phyloP scores from a whole-genome alignment of 2,888 invertebrate genomes.

The Ethmia dodecea region DNA sequence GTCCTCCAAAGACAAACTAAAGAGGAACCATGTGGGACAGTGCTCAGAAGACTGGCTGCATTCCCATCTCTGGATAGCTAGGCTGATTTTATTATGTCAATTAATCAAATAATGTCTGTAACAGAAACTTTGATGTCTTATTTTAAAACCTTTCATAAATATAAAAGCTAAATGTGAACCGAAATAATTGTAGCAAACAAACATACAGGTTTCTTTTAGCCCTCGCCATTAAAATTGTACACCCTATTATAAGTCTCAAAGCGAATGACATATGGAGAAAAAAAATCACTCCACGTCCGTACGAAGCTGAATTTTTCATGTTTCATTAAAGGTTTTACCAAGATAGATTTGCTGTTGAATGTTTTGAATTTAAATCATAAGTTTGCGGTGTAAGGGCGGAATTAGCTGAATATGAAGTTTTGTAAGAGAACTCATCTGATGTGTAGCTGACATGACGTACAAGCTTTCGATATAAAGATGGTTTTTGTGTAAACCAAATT shows the following conservation, averaged over 20 bases:
- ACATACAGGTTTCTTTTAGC: too few relatives aligned
- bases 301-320: conserved; percentile 35
- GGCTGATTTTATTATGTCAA: too few relatives aligned
- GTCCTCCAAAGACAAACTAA: too few relatives aligned
- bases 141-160: too few relatives aligned
- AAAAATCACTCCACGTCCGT: conserved; percentile 31
- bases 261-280: conserved; percentile 32
- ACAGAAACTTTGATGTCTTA: too few relatives aligned
- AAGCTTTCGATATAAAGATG: not conserved
- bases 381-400: not conserved
- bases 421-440: not conserved
- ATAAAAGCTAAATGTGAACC: too few relatives aligned
- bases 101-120: too few relatives aligned
- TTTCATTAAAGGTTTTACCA: conserved; percentile 30
- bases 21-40: too few relatives aligned
- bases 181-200: too few relatives aligned
- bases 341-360: conserved; percentile 5
- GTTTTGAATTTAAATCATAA: not conserved
- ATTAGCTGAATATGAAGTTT: not conserved
- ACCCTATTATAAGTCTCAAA: conserved; percentile 34
- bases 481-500: not conserved
- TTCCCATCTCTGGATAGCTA: too few relatives aligned
- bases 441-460: not conserved
- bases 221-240: conserved; percentile 34
- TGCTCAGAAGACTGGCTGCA: too few relatives aligned